phyloP scores from a whole-genome alignment of 1,140 invertebrate genomes.

The fruit fly (Drosophila melanogaster) region DNA sequence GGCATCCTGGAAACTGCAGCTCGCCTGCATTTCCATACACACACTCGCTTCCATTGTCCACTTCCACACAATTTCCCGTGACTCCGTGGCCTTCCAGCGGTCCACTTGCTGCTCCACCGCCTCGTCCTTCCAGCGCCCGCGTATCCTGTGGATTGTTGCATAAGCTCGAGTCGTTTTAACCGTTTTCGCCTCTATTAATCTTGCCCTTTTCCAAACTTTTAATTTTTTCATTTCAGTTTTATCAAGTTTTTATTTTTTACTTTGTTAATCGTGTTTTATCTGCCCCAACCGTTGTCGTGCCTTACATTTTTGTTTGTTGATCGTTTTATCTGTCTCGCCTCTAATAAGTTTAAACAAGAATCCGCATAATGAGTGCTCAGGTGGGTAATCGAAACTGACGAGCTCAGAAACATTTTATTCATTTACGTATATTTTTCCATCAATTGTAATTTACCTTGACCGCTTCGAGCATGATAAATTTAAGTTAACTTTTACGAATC shows the following conservation, averaged over 20 bases:
- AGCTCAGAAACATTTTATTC: slow-evolving; percentile 20
- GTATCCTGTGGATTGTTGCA: slow-evolving; percentile 75
- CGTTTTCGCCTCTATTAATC: slow-evolving; percentile 3
- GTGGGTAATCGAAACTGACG: slow-evolving; percentile 65
- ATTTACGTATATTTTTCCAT: slow-evolving; percentile 38
- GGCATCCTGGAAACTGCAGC: slow-evolving; percentile 61
- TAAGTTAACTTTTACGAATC: slow-evolving; percentile 10
- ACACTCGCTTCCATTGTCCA: slow-evolving; percentile 44
- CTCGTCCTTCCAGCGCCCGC: slow-evolving; percentile 64
- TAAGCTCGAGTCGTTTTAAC: slow-evolving; percentile 58
- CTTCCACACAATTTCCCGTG: slow-evolving; percentile 49
- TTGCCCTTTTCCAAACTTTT: slow-evolving; percentile 15
- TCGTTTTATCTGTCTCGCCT: slow-evolving; percentile 23
- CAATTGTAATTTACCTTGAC: slow-evolving; percentile 17
- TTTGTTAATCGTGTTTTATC: slow-evolving; percentile 37
- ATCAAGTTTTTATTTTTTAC: slow-evolving; percentile 27
- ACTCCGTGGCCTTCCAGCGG: slow-evolving; percentile 59
- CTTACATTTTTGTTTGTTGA: slow-evolving; percentile 33
- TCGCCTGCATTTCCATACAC: slow-evolving; percentile 61
- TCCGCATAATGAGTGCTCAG: slow-evolving; percentile 63
- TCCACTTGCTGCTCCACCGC: slow-evolving; percentile 74
- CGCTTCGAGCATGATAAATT: slow-evolving; percentile 29
- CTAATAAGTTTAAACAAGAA: slow-evolving; percentile 40
- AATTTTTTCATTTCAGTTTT: slow-evolving; percentile 46
- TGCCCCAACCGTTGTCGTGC: slow-evolving; percentile 13